phyloP scores from a whole-genome alignment of 2,797 vertebrate genomes.

The Coreius guichenoti region DNA sequence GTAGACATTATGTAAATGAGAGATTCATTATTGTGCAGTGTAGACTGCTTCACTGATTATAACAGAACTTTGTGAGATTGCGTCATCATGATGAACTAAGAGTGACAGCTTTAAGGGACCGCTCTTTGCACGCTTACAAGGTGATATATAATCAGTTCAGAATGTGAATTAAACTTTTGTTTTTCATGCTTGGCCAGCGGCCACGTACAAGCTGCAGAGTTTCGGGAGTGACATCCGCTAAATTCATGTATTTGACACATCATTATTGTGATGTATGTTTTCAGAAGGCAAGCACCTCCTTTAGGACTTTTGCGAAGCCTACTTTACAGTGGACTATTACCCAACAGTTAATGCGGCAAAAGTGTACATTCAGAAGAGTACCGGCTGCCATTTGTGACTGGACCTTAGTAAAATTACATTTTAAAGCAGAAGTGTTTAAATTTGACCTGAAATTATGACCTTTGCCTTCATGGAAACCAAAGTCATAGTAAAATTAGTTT shows the following conservation, averaged over 20 bases:
- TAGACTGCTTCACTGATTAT: no score
- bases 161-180: no score
- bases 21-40: neutral
- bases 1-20: neutral
- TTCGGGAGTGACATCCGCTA: neutral
- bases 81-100: neutral
- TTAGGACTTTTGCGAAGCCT: neutral
- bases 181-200: no score
- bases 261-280: neutral
- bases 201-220: neutral
- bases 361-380: neutral
- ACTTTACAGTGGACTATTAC: neutral
- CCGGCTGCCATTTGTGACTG: neutral
- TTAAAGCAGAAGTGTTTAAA: neutral
- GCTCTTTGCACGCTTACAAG: neutral
- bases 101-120: neutral
- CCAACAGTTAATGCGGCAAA: neutral
- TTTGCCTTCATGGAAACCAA: neutral
- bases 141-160: no score
- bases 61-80: no score
- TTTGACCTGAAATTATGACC: neutral
- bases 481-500: neutral
- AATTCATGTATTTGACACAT: neutral
- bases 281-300: neutral
- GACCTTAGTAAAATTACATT: neutral